These are phyloP conservation scores for Ruditapes philippinarum DNA, from an alignment of 1,140 invertebrate genomes.

Conservation along the genomic window DNA sequence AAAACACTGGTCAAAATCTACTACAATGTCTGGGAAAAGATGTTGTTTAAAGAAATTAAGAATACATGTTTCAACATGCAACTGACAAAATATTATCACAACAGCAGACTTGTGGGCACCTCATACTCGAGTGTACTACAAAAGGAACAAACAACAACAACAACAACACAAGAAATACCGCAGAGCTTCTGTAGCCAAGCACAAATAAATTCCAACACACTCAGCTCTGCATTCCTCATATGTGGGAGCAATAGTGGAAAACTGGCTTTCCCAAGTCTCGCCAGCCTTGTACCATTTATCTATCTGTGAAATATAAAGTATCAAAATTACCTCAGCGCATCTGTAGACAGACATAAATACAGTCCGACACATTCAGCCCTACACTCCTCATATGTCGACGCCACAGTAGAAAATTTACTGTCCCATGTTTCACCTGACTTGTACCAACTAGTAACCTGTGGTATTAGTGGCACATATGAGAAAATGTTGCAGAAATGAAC, in stretches of 20 bases:
- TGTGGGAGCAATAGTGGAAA: slow-evolving; percentile 94
- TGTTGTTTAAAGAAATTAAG: no score
- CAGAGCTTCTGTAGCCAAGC: slow-evolving; percentile 92
- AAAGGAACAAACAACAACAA: no score
- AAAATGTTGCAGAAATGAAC: no score
- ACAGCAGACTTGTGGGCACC: no score
- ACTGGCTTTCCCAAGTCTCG: slow-evolving; percentile 97
- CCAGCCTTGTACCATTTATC: slow-evolving; percentile 89
- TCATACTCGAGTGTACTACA: no score
- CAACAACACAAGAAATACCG: no score
- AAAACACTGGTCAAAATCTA: no score
- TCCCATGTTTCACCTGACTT: slow-evolving; percentile 96
- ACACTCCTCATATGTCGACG: slow-evolving; percentile 97
- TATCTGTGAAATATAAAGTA: slow-evolving; percentile 73
- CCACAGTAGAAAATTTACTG: slow-evolving; percentile 95
- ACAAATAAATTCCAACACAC: slow-evolving; percentile 96
- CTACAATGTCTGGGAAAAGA: no score
- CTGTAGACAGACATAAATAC: slow-evolving; percentile 92
- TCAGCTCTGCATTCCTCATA: slow-evolving; percentile 99
- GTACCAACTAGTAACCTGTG: slow-evolving; percentile 85
- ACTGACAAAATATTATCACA: no score
- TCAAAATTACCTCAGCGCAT: slow-evolving; percentile 90
- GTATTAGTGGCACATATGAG: no score
- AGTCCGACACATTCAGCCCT: slow-evolving; percentile 97
- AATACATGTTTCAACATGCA: no score